phyloP scores from a whole-genome alignment of 1,140 invertebrate genomes.

The Cepaea nemoralis region DNA sequence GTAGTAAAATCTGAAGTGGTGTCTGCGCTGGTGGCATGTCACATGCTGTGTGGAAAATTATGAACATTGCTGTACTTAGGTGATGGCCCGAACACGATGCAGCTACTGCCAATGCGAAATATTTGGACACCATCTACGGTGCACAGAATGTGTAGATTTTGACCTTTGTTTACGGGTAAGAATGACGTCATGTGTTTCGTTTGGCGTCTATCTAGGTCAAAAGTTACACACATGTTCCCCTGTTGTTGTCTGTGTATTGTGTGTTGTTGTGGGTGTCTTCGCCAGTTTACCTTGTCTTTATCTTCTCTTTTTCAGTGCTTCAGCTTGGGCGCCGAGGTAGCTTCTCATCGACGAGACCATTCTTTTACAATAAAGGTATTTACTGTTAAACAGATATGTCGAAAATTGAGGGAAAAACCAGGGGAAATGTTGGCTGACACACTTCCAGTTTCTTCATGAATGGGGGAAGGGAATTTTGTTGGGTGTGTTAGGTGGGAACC shows the following conservation, averaged over 20 bases:
- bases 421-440: no score
- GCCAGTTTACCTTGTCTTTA: neutral
- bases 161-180: constrained; percentile 91
- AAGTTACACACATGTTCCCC: neutral
- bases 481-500: no score
- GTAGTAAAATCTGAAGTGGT: neutral
- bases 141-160: constrained; percentile 82
- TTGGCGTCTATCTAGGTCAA: neutral
- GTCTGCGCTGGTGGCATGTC: neutral
- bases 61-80: constrained; percentile 32
- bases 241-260: neutral
- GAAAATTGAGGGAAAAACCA: no score
- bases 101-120: constrained; percentile 93
- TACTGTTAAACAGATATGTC: no score
- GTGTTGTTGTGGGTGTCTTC: neutral
- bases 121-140: constrained; percentile 85
- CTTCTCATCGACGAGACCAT: constrained; percentile 89
- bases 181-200: constrained; percentile 64
- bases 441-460: no score
- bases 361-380: constrained; percentile 50
- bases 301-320: constrained; percentile 85
- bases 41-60: neutral
- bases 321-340: constrained; percentile 91
- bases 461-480: no score
- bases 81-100: constrained; percentile 85